Conservation (phyloP, 2,888 invertebrate genomes). For the Pimpla rufipes region DNA sequence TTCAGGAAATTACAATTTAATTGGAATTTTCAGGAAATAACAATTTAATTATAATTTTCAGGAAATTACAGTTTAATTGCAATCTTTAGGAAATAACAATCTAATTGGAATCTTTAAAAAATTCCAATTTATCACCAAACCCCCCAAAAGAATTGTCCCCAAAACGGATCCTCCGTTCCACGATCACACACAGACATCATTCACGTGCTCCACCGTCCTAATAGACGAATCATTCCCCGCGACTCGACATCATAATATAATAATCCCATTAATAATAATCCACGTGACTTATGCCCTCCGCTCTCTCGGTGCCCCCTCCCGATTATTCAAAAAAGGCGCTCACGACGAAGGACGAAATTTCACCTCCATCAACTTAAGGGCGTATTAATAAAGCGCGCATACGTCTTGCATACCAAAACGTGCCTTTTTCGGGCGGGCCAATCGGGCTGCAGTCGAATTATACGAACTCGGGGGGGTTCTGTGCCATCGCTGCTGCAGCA, state of each 20-base stretch:
- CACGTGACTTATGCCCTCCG: constrained; percentile 43
- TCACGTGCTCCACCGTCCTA: not conserved
- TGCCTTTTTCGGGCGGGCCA: constrained; percentile 11
- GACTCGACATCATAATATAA: constrained; percentile 17
- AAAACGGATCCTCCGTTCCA: not conserved
- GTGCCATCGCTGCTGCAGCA: constrained; percentile 46
- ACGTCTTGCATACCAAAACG: constrained; percentile 51
- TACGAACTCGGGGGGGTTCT: constrained; percentile 17
- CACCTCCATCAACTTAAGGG: constrained; percentile 60
- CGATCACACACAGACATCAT: constrained; percentile 16
- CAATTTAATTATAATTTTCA: too few species aligned
- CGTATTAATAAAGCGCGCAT: constrained; percentile 64
- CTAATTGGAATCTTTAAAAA: too few species aligned
- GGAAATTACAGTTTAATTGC: too few species aligned
- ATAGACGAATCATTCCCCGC: not conserved
- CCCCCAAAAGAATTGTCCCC: not conserved
- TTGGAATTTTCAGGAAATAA: too few species aligned
- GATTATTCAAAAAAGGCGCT: constrained; percentile 49
- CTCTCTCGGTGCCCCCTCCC: constrained; percentile 30
- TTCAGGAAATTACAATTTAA: too few species aligned
- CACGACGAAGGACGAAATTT: constrained; percentile 37
- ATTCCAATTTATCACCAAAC: not conserved
- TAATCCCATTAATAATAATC: constrained; percentile 56
- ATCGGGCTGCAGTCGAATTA: constrained; percentile 55
- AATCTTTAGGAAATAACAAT: too few species aligned